A percentile compares a stretch with the other conserved stretches of the same genome.
Conservation (phyloP, 2,888 invertebrate species). For the Thecophora atra region DNA sequence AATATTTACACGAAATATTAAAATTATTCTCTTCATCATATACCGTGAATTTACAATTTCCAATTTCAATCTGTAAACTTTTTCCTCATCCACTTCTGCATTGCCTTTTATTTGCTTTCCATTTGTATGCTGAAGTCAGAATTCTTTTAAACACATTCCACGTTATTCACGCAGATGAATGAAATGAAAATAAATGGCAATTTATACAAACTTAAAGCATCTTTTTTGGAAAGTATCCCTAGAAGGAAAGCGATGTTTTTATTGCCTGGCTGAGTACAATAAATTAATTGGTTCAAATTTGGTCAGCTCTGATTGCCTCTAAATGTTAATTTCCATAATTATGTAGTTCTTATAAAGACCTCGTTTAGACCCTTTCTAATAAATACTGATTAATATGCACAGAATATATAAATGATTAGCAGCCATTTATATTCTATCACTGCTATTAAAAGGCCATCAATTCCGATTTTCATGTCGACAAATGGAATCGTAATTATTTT, state of each 20-base stretch:
- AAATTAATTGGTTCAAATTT: background rate
- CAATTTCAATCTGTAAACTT: too few species aligned
- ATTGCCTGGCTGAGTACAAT: background rate
- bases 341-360: too few species aligned
- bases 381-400: too few species aligned
- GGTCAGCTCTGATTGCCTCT: too few species aligned
- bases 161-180: background rate
- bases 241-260: background rate
- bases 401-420: background rate
- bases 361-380: too few species aligned
- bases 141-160: background rate
- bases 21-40: too few species aligned
- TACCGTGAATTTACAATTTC: too few species aligned
- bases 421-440: background rate
- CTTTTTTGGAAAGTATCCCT: background rate
- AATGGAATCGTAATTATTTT: conserved; percentile 12
- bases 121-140: background rate
- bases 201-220: background rate
- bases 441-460: conserved; percentile 14
- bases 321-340: too few species aligned
- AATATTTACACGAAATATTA: too few species aligned
- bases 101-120: conserved; percentile 1
- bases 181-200: conserved; percentile 6
- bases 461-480: background rate
- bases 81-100: background rate